Evolutionary conservation across 2,888 invertebrate genomes (phyloP).

Genomic region (Hirtodrosophila alboralis): DNA sequence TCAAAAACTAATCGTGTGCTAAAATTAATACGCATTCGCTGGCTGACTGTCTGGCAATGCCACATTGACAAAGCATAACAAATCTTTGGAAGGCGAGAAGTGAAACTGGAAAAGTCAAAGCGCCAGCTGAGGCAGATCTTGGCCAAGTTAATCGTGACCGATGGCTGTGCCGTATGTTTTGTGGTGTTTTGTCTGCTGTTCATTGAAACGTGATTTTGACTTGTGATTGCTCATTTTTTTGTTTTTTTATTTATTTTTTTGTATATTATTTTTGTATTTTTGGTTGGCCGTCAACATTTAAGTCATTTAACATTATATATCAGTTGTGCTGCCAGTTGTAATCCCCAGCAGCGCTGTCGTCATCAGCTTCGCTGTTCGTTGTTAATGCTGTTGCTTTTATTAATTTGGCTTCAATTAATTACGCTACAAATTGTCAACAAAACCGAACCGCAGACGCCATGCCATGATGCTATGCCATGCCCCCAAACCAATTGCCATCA

Average conservation of each 20-base stretch:
- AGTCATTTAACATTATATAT: slow-evolving; percentile 74
- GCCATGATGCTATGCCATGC: no score
- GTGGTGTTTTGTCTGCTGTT: slow-evolving; percentile 50
- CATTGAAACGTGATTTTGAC: slow-evolving; percentile 69
- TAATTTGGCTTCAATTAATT: slow-evolving; percentile 76
- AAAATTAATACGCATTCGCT: slow-evolving; percentile 68
- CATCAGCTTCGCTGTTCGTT: slow-evolving; percentile 45
- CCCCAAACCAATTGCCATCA: slow-evolving; percentile 36
- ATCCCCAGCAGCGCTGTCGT: slow-evolving; percentile 63
- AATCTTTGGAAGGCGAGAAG: slow-evolving; percentile 59
- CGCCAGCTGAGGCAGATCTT: slow-evolving; percentile 48
- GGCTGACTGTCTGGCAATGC: slow-evolving; percentile 10
- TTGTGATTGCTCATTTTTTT: slow-evolving; percentile 47
- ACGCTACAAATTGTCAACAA: slow-evolving; percentile 77
- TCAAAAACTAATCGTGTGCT: slow-evolving; percentile 72
- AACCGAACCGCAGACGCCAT: slow-evolving; percentile 53
- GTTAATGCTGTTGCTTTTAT: slow-evolving; percentile 53
- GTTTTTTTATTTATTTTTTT: slow-evolving; percentile 12
- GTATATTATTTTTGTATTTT: slow-evolving; percentile 20
- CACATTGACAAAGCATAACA: slow-evolving; percentile 71
- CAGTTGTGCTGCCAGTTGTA: slow-evolving; percentile 66
- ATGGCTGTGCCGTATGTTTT: slow-evolving; percentile 37
- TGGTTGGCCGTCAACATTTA: slow-evolving; percentile 68
- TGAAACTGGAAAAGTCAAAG: slow-evolving; percentile 64
- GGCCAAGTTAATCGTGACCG: slow-evolving; percentile 70